Conservation (phyloP, 2,113 vertebrate species). For the Petroica traversi region DNA sequence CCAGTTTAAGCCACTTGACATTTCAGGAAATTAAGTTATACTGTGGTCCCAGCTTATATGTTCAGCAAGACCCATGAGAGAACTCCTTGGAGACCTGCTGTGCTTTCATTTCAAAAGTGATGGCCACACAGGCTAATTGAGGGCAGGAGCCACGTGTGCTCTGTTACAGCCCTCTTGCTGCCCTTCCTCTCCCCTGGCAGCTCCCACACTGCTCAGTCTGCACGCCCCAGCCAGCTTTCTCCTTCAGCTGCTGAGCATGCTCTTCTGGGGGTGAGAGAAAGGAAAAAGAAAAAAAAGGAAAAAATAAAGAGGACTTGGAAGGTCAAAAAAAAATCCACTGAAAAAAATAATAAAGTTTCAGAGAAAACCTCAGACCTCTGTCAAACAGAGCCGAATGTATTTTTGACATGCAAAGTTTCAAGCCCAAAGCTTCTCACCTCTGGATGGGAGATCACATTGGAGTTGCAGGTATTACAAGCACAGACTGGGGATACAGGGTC, state of each 20-base stretch:
- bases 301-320: neutral
- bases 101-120: neutral
- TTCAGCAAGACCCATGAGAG: neutral
- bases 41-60: neutral
- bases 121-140: slow-evolving; percentile 8
- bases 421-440: neutral
- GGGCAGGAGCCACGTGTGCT: neutral
- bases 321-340: neutral
- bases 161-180: neutral
- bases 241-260: neutral
- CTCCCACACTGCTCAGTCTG: neutral
- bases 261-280: neutral
- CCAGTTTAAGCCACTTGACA: slow-evolving; percentile 7
- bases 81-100: neutral
- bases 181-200: neutral
- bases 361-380: neutral
- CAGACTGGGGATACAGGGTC: neutral
- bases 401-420: neutral
- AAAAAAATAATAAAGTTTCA: neutral
- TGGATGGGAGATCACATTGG: neutral
- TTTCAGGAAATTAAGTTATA: slow-evolving; percentile 50
- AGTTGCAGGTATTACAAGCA: neutral
- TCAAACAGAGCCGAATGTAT: neutral
- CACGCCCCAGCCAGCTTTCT: neutral
- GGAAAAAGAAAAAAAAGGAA: neutral